Conservation (phyloP, 2,797 vertebrate species). For the Scyliorhinus canicula region DNA sequence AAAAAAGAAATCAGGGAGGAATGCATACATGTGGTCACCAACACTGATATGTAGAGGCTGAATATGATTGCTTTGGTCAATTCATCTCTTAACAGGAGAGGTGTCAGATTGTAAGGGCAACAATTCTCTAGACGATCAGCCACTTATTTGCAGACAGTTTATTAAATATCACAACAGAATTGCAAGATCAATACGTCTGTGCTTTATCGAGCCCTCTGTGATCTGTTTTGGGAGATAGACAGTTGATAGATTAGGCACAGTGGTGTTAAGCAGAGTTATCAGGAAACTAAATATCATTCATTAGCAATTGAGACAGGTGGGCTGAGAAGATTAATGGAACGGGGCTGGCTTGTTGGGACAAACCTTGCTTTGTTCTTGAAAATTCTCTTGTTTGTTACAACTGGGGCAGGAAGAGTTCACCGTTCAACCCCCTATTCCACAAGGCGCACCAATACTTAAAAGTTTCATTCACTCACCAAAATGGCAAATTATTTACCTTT, state of each 20-base stretch:
- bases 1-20: not conserved
- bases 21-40: not conserved
- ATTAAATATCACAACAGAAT: slow-evolving; percentile 14
- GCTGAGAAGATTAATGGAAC: not conserved
- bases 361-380: not conserved
- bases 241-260: not conserved
- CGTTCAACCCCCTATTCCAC: too few relatives aligned
- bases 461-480: too few relatives aligned
- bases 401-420: too few relatives aligned
- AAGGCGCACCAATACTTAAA: too few relatives aligned
- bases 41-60: too few relatives aligned
- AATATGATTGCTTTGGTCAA: not conserved
- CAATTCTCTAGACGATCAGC: not conserved
- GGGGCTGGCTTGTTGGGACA: not conserved
- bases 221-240: not conserved
- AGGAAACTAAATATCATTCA: not conserved
- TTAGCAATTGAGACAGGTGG: not conserved
- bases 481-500: too few relatives aligned
- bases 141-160: not conserved
- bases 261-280: not conserved
- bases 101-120: not conserved
- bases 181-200: not conserved
- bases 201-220: not conserved
- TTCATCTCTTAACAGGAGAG: not conserved
- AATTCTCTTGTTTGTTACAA: not conserved